These are phyloP conservation scores for Xyrichtys novacula DNA, from an alignment of 2,797 vertebrate genomes.

Conservation along the genomic window DNA sequence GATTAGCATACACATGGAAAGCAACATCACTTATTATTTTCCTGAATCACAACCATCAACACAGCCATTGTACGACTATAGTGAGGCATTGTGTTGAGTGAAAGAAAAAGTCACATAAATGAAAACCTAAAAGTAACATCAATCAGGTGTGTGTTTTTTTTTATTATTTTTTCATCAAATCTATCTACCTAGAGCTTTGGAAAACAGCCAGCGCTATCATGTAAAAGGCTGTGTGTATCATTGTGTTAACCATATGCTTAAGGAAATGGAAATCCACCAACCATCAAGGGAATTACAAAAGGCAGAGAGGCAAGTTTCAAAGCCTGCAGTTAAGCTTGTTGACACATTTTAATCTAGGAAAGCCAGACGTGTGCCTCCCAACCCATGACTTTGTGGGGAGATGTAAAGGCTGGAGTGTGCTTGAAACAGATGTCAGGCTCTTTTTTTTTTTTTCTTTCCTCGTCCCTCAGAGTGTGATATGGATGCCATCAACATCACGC, in stretches of 20 bases:
- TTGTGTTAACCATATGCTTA: constrained; percentile 71
- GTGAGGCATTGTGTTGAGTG: constrained; percentile 5
- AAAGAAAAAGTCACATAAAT: constrained; percentile 5
- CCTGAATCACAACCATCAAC: constrained; percentile 31
- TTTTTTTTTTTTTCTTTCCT: constrained; percentile 31
- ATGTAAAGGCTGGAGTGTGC: constrained; percentile 77
- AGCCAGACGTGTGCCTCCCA: constrained; percentile 75
- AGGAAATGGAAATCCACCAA: constrained; percentile 75
- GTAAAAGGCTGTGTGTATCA: constrained; percentile 52
- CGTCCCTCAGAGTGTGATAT: constrained; percentile 76
- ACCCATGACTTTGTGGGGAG: constrained; percentile 76
- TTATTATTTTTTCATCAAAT: constrained; percentile 15
- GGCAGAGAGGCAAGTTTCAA: constrained; percentile 76
- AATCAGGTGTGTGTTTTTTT: constrained; percentile 11
- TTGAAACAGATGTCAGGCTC: constrained; percentile 79
- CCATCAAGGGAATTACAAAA: constrained; percentile 73
- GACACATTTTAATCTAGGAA: constrained; percentile 82
- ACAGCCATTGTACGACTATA: constrained; percentile 6
- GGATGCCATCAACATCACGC: constrained; percentile 77
- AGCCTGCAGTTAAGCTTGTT: constrained; percentile 80
- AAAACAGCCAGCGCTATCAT: constrained; percentile 50
- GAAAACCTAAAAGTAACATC: background rate
- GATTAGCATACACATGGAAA: constrained; percentile 53
- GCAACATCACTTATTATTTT: constrained; percentile 45
- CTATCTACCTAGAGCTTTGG: constrained; percentile 16